phyloP scores from a whole-genome alignment of 2,797 vertebrate species.

The Sebastes melanostomus region DNA sequence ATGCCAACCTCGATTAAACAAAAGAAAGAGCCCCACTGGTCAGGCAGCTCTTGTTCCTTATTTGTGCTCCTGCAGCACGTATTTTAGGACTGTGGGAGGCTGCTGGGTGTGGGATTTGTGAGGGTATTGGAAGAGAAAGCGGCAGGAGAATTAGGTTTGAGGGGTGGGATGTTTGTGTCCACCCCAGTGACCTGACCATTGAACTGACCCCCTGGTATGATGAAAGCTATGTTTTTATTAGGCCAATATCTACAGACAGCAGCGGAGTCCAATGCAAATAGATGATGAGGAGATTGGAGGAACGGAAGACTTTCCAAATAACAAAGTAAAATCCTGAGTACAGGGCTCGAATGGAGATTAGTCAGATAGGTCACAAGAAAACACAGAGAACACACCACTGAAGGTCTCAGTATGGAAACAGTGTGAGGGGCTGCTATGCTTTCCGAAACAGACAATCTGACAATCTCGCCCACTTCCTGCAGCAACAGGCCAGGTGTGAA shows the following conservation, averaged over 20 bases:
- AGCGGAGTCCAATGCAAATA: conserved; percentile 59
- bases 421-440: neutral
- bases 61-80: conserved; percentile 27
- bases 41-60: conserved; percentile 41
- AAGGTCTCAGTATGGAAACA: neutral
- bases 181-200: conserved; percentile 53
- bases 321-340: conserved; percentile 46
- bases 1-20: conserved; percentile 62
- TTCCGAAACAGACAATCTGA: neutral
- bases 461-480: neutral
- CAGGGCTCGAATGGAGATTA: conserved; percentile 27
- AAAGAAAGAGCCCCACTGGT: conserved; percentile 56
- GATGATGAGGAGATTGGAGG: conserved; percentile 44
- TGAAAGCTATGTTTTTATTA: conserved; percentile 64
- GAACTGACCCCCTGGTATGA: conserved; percentile 53
- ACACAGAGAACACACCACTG: neutral
- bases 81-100: conserved; percentile 39
- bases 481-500: neutral
- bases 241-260: conserved; percentile 54
- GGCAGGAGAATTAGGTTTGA: conserved; percentile 35
- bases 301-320: conserved; percentile 39
- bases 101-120: conserved; percentile 43
- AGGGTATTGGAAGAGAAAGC: conserved; percentile 37
- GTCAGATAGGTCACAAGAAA: conserved; percentile 31
- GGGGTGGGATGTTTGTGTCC: conserved; percentile 59